Base-by-base conservation (phyloP, 92 coral and sea anemone species). In the Zoanthus gigantus region DNA sequence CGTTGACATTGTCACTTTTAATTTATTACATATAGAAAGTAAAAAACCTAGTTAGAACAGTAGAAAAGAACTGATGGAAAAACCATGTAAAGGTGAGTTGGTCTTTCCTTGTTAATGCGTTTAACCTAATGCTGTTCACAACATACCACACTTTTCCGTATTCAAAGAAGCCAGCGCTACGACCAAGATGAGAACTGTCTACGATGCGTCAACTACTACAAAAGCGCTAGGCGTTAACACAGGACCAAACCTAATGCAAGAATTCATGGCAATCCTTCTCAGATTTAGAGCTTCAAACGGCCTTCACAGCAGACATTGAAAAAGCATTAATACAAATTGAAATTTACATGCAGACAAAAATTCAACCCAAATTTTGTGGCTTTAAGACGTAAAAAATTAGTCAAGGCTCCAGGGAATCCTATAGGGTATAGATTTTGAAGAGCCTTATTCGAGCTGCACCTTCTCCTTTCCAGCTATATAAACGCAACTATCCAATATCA, bases 171-270 rank as follows among this genome's bases (percentile, higher is more conserved):
- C 61, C 74, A 84, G 86, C 23, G 23, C 23, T 23, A 23, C 23
- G 23, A 23, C 23, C 23, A 23, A 23, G 23, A 23, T 23, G 23
- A 23, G 23, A 23, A 23, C 23, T 44, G 88, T 84, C 69, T 84
- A 84, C 79, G 88, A 84, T 44, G 88, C 80, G 58, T 84, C 88
- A 29, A 79, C 88, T 23, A 83, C 65, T 34, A 45, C 71, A 72
- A 84, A 71, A 72, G 31, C 88, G 45, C 69, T 84, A 30, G 18
- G 79, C 63, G 79, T 84, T 34, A 15, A 84, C 79, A 84, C 79
- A 72, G 79, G 88, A 52, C 88, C 79, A n/a, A 83, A 83, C 31
- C 77, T 68, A 16, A 82, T 82, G 86, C 86, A 82, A 82, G 86
- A 83, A 34, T 50, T 83, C 31, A 34, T 56, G 16, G 67, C 66